These are phyloP conservation scores for Sebastiscus albofasciatus DNA, from an alignment of 2,797 vertebrate species.

Conservation along the genomic window DNA sequence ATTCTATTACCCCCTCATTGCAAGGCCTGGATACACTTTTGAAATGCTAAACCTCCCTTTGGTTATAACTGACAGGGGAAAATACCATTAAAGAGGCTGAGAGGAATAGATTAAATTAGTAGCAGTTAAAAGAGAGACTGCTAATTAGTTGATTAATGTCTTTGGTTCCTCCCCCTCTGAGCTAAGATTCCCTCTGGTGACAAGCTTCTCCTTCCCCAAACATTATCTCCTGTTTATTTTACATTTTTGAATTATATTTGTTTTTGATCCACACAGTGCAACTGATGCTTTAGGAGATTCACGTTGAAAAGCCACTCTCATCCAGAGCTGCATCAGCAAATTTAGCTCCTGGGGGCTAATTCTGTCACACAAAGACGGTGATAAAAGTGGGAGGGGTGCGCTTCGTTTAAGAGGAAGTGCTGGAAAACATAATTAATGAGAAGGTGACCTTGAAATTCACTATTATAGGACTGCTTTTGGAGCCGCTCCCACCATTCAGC, in stretches of 20 bases:
- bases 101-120: slow-evolving; percentile 87
- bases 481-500: slow-evolving; percentile 56
- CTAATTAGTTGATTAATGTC: slow-evolving; percentile 86
- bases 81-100: slow-evolving; percentile 74
- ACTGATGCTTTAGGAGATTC: not conserved
- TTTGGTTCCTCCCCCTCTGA: slow-evolving; percentile 56
- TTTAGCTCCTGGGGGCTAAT: slow-evolving; percentile 56
- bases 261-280: not conserved
- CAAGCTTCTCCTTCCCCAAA: slow-evolving; percentile 18
- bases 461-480: slow-evolving; percentile 36
- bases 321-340: slow-evolving; percentile 57
- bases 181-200: slow-evolving; percentile 40
- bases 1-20: slow-evolving; percentile 76
- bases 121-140: slow-evolving; percentile 79
- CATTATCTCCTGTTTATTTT: slow-evolving; percentile 41
- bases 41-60: slow-evolving; percentile 85
- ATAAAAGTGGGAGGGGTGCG: slow-evolving; percentile 62
- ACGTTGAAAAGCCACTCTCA: slow-evolving; percentile 8
- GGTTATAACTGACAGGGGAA: slow-evolving; percentile 72
- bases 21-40: slow-evolving; percentile 81
- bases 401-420: slow-evolving; percentile 69
- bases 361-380: slow-evolving; percentile 62
- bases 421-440: slow-evolving; percentile 78
- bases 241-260: not conserved
- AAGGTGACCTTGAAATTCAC: slow-evolving; percentile 78